Evolutionary conservation across 2,797 vertebrate species (phyloP).

Genomic region (Percopsis omiscomaycus): DNA sequence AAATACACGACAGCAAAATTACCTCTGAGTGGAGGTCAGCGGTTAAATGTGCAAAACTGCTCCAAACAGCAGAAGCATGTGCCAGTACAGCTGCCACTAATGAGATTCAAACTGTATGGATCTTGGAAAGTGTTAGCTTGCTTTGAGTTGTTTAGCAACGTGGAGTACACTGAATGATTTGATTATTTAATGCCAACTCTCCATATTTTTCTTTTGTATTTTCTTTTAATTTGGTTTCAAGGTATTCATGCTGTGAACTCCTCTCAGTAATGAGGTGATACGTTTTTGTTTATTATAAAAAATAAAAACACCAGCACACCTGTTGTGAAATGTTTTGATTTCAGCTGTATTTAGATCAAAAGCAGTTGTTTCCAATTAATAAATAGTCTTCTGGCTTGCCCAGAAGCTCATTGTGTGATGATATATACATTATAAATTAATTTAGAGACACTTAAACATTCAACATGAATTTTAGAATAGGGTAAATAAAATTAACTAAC

Average conservation of each 20-base stretch:
- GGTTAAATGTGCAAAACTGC: constrained; percentile 54
- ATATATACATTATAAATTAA: constrained; percentile 96
- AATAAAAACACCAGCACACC: constrained; percentile 38
- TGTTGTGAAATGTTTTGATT: constrained; percentile 55
- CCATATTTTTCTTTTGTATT: constrained; percentile 2
- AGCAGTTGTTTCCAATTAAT: constrained; percentile 86
- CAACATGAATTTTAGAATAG: constrained; percentile 10
- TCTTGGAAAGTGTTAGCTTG: constrained; percentile 35
- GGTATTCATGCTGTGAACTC: neutral
- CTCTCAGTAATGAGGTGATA: neutral
- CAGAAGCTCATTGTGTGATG: constrained; percentile 70
- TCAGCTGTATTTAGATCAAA: constrained; percentile 84
- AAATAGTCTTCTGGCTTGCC: constrained; percentile 92
- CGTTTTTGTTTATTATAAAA: constrained; percentile 8
- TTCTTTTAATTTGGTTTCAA: neutral
- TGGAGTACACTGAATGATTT: constrained; percentile 14
- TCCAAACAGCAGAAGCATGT: constrained; percentile 48
- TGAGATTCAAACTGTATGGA: constrained; percentile 10
- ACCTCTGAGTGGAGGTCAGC: constrained; percentile 54
- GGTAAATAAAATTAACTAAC: constrained; percentile 74
- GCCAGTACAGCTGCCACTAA: constrained; percentile 28
- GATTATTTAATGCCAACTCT: neutral
- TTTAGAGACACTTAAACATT: constrained; percentile 78
- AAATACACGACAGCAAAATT: constrained; percentile 59
- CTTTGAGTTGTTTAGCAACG: constrained; percentile 18